Percentiles rank a stretch among this genome's conserved stretches.
Evolutionary conservation across 2,113 vertebrate species (phyloP).

Genomic region (Pagrus major): DNA sequence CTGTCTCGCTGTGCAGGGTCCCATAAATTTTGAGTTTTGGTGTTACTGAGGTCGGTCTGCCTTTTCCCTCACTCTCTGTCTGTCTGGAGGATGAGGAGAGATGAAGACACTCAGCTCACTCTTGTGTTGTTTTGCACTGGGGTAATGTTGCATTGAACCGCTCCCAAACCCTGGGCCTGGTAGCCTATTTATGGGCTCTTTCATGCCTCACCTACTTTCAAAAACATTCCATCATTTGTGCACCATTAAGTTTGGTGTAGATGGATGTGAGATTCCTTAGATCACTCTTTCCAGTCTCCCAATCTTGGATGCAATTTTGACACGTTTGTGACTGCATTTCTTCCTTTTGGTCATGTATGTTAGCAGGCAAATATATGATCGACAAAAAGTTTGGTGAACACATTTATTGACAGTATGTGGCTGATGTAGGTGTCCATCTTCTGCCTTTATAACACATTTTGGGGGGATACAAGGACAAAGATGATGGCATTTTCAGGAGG

Average conservation of each 20-base stretch:
- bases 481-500: background rate
- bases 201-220: slow-evolving; percentile 74
- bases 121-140: slow-evolving; percentile 54
- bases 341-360: slow-evolving; percentile 40
- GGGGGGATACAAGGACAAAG: slow-evolving; percentile 22
- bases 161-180: slow-evolving; percentile 64
- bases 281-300: slow-evolving; percentile 64
- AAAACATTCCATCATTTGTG: slow-evolving; percentile 81
- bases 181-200: slow-evolving; percentile 77
- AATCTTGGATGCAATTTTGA: slow-evolving; percentile 68
- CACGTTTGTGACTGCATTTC: slow-evolving; percentile 61
- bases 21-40: slow-evolving; percentile 76
- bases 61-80: slow-evolving; percentile 47
- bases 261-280: slow-evolving; percentile 68
- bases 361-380: slow-evolving; percentile 37
- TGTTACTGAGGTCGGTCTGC: slow-evolving; percentile 72
- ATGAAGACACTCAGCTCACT: slow-evolving; percentile 59
- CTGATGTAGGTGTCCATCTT: slow-evolving; percentile 14
- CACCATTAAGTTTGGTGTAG: slow-evolving; percentile 75
- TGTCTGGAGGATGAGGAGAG: slow-evolving; percentile 44
- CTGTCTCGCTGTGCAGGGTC: slow-evolving; percentile 65
- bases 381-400: slow-evolving; percentile 36
- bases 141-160: slow-evolving; percentile 57
- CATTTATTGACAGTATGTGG: slow-evolving; percentile 22
- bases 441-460: background rate